Evolutionary conservation across 2,888 invertebrate genomes (phyloP).

Genomic region (Meteorus colon): DNA sequence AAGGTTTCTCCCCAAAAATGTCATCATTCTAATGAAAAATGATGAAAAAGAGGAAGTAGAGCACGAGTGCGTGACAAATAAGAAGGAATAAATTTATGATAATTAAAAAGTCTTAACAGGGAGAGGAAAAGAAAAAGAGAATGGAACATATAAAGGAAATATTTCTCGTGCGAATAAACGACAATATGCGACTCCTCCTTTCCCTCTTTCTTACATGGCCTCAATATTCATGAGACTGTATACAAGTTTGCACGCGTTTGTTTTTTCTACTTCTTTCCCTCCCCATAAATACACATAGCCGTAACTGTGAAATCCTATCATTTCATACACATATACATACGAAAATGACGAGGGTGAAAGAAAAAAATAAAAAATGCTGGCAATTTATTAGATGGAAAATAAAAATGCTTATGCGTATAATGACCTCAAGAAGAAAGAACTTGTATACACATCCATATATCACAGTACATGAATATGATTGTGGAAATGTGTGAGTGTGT

Average conservation of each 20-base stretch:
- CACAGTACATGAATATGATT: constrained; percentile 26
- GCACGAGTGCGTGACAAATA: background rate
- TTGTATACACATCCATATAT: background rate
- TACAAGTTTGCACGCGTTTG: constrained; percentile 41
- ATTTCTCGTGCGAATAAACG: constrained; percentile 45
- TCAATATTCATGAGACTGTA: constrained; percentile 50
- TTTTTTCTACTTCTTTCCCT: background rate
- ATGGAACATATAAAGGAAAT: constrained; percentile 41
- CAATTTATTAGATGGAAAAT: constrained; percentile 48
- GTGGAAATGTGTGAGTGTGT: constrained; percentile 38
- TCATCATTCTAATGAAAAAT: background rate
- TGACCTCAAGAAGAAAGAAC: constrained; percentile 42
- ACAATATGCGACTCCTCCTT: constrained; percentile 6
- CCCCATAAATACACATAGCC: background rate
- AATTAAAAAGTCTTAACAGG: background rate
- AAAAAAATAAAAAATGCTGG: constrained; percentile 33
- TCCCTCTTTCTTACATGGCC: constrained; percentile 36
- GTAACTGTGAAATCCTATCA: background rate
- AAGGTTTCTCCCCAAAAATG: too few relatives aligned
- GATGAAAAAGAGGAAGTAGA: background rate
- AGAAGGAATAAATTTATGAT: background rate
- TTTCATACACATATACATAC: constrained; percentile 2
- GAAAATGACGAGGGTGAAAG: background rate
- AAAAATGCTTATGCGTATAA: constrained; percentile 53
- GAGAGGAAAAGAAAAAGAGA: constrained; percentile 24